A percentile compares a stretch with the other conserved stretches of the same genome.
These are phyloP conservation scores for Anguilla japonica DNA, from an alignment of 2,113 vertebrate species.

Conservation along the genomic window DNA sequence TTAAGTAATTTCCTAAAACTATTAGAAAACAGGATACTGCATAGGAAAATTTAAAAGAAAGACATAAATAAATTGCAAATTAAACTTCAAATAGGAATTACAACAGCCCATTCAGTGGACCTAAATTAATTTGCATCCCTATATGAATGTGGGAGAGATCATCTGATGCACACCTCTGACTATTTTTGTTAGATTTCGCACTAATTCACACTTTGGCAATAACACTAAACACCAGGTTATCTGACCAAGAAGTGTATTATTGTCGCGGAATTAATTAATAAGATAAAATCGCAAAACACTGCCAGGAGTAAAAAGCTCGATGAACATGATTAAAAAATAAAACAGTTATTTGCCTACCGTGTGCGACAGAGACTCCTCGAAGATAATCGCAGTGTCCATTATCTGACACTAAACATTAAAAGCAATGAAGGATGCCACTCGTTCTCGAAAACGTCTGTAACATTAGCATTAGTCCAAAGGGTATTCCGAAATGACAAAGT, in stretches of 20 bases:
- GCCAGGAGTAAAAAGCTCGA: not conserved
- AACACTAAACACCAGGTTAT: not conserved
- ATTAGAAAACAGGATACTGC: not conserved
- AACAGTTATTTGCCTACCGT: not conserved
- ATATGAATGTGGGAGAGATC: too few species aligned
- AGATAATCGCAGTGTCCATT: not conserved
- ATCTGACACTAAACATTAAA: not conserved
- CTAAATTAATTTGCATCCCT: too few species aligned
- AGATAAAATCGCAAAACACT: not conserved
- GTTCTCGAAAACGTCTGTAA: not conserved
- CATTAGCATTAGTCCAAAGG: not conserved
- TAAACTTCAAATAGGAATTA: not conserved
- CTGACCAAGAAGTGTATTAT: too few species aligned
- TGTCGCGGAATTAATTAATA: not conserved
- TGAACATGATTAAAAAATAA: not conserved
- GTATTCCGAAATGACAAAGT: not conserved
- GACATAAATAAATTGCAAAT: not conserved
- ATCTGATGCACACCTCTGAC: not conserved
- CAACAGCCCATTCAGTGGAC: not conserved
- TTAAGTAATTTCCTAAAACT: not conserved
- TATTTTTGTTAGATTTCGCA: not conserved
- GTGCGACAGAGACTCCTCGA: not conserved
- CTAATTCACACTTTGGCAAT: not conserved
- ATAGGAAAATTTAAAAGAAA: not conserved
- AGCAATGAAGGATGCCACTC: not conserved